A percentile compares a stretch with the other conserved stretches of the same genome.
These are phyloP conservation scores for Astreopora myriophthalma DNA, from an alignment of 64 coral and sea anemone genomes.

Conservation along the genomic window DNA sequence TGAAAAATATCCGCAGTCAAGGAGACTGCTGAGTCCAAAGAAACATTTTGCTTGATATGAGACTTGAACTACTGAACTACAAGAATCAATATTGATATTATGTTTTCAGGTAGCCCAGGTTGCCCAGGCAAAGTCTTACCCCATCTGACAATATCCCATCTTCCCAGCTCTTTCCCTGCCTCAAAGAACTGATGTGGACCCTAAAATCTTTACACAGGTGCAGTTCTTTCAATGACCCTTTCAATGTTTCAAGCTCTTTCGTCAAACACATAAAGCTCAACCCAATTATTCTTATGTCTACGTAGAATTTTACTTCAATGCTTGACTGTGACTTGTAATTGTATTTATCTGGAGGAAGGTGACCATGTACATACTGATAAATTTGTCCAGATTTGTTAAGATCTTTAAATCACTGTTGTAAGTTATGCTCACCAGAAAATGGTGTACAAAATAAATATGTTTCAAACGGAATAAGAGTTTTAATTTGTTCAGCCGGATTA, in stretches of 20 bases:
- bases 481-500: too few species aligned
- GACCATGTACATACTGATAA: conserved; percentile 44
- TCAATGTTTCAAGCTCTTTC: too few species aligned
- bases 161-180: too few species aligned
- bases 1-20: conserved; percentile 81
- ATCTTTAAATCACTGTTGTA: not conserved
- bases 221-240: too few species aligned
- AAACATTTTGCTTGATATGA: conserved; percentile 74
- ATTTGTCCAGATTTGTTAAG: not conserved
- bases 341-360: conserved; percentile 3
- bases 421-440: not conserved
- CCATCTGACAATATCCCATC: too few species aligned
- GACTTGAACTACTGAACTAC: not conserved
- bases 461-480: not conserved
- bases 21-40: conserved; percentile 84
- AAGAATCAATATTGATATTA: not conserved
- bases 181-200: too few species aligned
- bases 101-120: too few species aligned
- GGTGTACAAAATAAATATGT: not conserved
- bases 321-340: not conserved
- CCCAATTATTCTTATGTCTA: too few species aligned
- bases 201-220: too few species aligned
- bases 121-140: too few species aligned
- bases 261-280: too few species aligned
- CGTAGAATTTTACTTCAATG: too few species aligned